These are phyloP conservation scores for Bombus sibiricus DNA, from an alignment of 1,140 invertebrate genomes.

Conservation along the genomic window DNA sequence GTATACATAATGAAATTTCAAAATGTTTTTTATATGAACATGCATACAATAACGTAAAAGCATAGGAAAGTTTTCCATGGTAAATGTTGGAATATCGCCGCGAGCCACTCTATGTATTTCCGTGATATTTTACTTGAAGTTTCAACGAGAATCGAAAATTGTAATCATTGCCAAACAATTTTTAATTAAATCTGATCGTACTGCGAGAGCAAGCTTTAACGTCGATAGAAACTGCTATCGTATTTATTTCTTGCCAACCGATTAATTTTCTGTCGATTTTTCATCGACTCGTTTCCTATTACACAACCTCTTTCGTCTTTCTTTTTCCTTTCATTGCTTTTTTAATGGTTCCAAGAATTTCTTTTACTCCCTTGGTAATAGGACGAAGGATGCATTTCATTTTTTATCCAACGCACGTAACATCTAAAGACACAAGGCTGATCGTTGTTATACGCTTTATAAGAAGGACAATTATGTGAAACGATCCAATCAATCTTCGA, in stretches of 20 bases:
- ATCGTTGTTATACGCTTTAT: not conserved
- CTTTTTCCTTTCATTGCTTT: not conserved
- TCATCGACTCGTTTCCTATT: too few relatives aligned
- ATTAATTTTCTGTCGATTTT: not conserved
- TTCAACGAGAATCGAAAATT: not conserved
- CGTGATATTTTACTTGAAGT: not conserved
- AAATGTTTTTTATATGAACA: too few relatives aligned
- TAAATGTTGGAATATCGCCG: too few relatives aligned
- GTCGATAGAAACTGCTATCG: not conserved
- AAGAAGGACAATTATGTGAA: not conserved
- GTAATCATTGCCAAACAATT: not conserved
- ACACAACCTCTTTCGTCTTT: not conserved
- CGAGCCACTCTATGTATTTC: too few relatives aligned
- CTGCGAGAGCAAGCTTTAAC: not conserved
- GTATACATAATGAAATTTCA: too few relatives aligned
- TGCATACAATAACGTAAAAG: too few relatives aligned
- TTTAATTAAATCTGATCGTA: not conserved
- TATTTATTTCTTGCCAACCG: not conserved
- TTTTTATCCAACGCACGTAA: not conserved
- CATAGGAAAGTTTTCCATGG: too few relatives aligned
- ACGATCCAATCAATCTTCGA: constrained; percentile 24
- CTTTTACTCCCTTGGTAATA: too few relatives aligned
- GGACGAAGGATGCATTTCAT: too few relatives aligned
- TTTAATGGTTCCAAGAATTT: too few relatives aligned
- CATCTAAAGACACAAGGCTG: not conserved